Base-by-base conservation (phyloP, 2,888 invertebrate species). In the Drosophila melanosoma region DNA sequence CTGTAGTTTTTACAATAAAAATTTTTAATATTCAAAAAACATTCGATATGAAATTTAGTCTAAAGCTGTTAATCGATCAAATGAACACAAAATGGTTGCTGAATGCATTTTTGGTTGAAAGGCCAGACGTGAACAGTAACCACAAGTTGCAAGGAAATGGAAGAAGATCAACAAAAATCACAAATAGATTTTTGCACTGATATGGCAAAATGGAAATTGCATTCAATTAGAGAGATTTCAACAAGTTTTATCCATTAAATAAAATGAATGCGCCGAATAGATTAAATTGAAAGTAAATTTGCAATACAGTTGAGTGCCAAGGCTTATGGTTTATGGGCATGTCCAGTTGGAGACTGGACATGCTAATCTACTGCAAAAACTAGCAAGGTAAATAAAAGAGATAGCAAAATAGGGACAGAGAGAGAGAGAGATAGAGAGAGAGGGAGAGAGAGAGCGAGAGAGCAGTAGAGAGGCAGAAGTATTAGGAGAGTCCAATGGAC, bases 201-300 rank as follows among this genome's bases (percentile, higher is more conserved):
- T 82, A 62, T 35, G 53, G 69, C 61, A 61, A 79, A 77, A 76
- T 71, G 70, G 73, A 81, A 79, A 70, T 69, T 77, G 71, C 80
- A 79, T 69, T 81, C 74, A 79, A 73, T 66, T 53, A 17, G 48
- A 61, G 64, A 64, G 49, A 69, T 74, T 57, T 63, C 20, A 69
- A 83, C 83, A 83, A 79, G 79, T 77, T 84, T 83, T 84, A 66
- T 76, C 83, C 83, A 83, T 83, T 83, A 83, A 77, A 72, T 66
- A 56, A 68, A 82, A 74, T 70, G 65, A 68, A 60, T 76, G 62
- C 57, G 40, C 35, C 65, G 40, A 69, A 74, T 59, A 60, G 74
- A 66, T 71, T 69, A 69, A 74, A 62, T 82, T 68, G 58, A 70
- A 80, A 79, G 70, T 80, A 73, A 74, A 82, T 75, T 76, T 68